Percentiles rank a stretch among this genome's conserved stretches.
phyloP scores from a whole-genome alignment of 2,797 vertebrate genomes.

The Lophius americanus region DNA sequence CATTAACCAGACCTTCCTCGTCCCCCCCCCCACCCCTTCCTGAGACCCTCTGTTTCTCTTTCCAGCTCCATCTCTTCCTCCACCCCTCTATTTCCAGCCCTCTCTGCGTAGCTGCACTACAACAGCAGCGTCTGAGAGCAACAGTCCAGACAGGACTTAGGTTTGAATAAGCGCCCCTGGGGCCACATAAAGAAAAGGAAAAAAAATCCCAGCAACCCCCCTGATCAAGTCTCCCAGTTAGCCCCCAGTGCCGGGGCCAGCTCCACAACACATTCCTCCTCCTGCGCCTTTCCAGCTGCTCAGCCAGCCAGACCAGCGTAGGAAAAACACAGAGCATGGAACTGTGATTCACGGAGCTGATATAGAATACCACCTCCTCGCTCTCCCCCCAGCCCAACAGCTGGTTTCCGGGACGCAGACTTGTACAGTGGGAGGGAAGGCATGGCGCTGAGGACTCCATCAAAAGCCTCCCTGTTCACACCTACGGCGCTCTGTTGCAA shows the following conservation, averaged over 20 bases:
- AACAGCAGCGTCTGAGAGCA: slow-evolving; percentile 78
- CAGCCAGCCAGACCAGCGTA: slow-evolving; percentile 69
- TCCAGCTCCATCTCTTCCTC: slow-evolving; percentile 25
- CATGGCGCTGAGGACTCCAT: slow-evolving; percentile 51
- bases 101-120: slow-evolving; percentile 70
- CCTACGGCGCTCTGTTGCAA: slow-evolving; percentile 44
- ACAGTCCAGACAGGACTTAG: slow-evolving; percentile 77
- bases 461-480: slow-evolving; percentile 62
- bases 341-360: slow-evolving; percentile 82
- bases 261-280: slow-evolving; percentile 73
- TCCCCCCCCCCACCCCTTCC: slow-evolving; percentile 30
- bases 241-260: slow-evolving; percentile 54
- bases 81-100: too few relatives aligned
- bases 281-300: slow-evolving; percentile 56
- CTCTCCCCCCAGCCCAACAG: slow-evolving; percentile 70
- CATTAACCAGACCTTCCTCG: slow-evolving; percentile 63
- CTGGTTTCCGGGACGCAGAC: slow-evolving; percentile 82
- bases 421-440: slow-evolving; percentile 56
- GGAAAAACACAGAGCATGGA: slow-evolving; percentile 81
- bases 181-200: slow-evolving; percentile 60
- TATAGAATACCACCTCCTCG: slow-evolving; percentile 81
- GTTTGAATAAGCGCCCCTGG: slow-evolving; percentile 77
- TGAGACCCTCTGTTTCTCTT: slow-evolving; percentile 44
- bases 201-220: slow-evolving; percentile 65
- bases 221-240: slow-evolving; percentile 59